Conservation (phyloP, 2,797 vertebrate genomes). For the Helarctos malayanus region DNA sequence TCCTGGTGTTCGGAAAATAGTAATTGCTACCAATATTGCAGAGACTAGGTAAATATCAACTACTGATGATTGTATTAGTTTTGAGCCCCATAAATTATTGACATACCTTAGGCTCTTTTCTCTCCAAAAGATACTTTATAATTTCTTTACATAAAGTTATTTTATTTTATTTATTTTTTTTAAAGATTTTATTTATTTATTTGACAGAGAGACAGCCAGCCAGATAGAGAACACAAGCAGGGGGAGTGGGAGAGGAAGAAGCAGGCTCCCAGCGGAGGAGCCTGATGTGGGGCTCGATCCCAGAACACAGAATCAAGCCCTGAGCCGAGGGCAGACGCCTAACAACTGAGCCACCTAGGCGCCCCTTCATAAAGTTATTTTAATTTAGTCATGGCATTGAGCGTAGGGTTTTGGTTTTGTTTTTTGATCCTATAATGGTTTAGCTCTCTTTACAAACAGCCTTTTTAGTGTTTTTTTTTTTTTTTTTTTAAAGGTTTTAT, state of each 20-base stretch:
- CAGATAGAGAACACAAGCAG: too few relatives aligned
- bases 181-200: too few relatives aligned
- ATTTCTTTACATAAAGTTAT: background rate
- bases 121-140: background rate
- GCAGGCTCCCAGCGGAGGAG: too few relatives aligned
- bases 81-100: constrained; percentile 14
- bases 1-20: constrained; percentile 97
- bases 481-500: too few relatives aligned
- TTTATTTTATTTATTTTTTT: background rate
- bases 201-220: too few relatives aligned
- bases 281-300: too few relatives aligned
- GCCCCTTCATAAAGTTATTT: background rate
- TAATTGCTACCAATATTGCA: constrained; percentile 99
- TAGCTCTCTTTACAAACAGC: background rate
- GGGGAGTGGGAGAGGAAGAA: too few relatives aligned
- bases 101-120: background rate
- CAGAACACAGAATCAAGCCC: too few relatives aligned
- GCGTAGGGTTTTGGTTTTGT: background rate
- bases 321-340: too few relatives aligned
- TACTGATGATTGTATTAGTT: background rate
- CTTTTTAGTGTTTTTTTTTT: background rate
- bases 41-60: constrained; percentile 94
- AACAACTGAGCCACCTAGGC: too few relatives aligned
- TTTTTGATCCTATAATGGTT: background rate
- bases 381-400: background rate